These are phyloP conservation scores for Harpagifer antarcticus DNA, from an alignment of 2,797 vertebrate genomes.

Conservation along the genomic window DNA sequence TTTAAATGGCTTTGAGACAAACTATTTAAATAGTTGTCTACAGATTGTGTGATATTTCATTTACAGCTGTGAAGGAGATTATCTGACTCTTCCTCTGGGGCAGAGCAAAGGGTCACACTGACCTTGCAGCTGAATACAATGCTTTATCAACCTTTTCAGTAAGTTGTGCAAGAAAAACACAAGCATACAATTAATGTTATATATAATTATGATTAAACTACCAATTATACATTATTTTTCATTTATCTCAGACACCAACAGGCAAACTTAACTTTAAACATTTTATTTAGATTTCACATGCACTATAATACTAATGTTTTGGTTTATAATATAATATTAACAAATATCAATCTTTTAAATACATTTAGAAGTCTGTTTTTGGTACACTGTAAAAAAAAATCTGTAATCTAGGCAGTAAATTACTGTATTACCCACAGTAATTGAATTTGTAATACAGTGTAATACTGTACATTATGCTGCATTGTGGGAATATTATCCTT, in stretches of 20 bases:
- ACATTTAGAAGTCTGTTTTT: too few relatives aligned
- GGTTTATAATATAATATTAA: too few relatives aligned
- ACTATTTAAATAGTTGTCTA: neutral
- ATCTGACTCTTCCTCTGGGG: neutral
- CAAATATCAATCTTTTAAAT: too few relatives aligned
- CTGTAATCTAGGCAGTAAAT: too few relatives aligned
- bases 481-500: too few relatives aligned
- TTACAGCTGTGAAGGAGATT: neutral
- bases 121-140: neutral
- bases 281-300: too few relatives aligned
- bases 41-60: neutral
- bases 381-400: too few relatives aligned
- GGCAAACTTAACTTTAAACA: too few relatives aligned
- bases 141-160: neutral
- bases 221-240: neutral
- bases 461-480: too few relatives aligned
- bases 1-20: neutral
- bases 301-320: too few relatives aligned
- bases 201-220: neutral
- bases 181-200: neutral
- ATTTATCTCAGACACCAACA: neutral
- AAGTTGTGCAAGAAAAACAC: neutral
- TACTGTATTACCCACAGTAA: too few relatives aligned
- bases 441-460: too few relatives aligned
- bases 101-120: neutral